These are phyloP conservation scores for Diplolepis rosae DNA, from an alignment of 2,888 invertebrate species.

Conservation along the genomic window DNA sequence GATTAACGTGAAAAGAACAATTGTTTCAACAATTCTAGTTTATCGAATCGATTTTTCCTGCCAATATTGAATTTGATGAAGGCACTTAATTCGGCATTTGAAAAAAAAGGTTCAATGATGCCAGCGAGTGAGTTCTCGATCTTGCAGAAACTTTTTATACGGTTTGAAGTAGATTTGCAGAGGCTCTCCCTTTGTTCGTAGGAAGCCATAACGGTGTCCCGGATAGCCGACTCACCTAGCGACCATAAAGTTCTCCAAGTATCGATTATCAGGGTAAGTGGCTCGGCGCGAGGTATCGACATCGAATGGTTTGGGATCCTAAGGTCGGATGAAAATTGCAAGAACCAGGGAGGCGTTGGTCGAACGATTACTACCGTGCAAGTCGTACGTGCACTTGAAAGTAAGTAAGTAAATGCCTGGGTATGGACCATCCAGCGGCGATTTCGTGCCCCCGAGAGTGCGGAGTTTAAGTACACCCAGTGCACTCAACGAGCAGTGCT, in stretches of 20 bases:
- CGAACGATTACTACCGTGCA: conserved; percentile 12
- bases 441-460: conserved; percentile 28
- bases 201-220: conserved; percentile 30
- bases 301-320: conserved; percentile 22
- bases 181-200: conserved; percentile 29
- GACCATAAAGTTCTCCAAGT: conserved; percentile 30
- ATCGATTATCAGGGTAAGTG: conserved; percentile 31
- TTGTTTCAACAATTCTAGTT: too few relatives aligned
- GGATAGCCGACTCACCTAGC: conserved; percentile 31
- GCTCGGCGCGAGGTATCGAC: conserved; percentile 24
- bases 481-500: conserved; percentile 34
- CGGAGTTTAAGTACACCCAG: conserved; percentile 30
- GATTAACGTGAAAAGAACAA: too few relatives aligned
- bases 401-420: conserved; percentile 6
- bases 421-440: conserved; percentile 26
- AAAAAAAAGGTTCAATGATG: not conserved
- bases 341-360: not conserved
- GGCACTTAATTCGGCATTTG: not conserved
- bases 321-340: conserved; percentile 30
- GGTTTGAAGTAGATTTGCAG: conserved; percentile 20
- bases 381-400: conserved; percentile 3
- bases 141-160: conserved; percentile 1
- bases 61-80: too few relatives aligned
- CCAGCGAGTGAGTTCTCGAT: not conserved
- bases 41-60: too few relatives aligned